A percentile compares a stretch with the other conserved stretches of the same genome.
These are phyloP conservation scores for Belgica antarctica DNA, from an alignment of 2,888 invertebrate genomes.

Conservation along the genomic window DNA sequence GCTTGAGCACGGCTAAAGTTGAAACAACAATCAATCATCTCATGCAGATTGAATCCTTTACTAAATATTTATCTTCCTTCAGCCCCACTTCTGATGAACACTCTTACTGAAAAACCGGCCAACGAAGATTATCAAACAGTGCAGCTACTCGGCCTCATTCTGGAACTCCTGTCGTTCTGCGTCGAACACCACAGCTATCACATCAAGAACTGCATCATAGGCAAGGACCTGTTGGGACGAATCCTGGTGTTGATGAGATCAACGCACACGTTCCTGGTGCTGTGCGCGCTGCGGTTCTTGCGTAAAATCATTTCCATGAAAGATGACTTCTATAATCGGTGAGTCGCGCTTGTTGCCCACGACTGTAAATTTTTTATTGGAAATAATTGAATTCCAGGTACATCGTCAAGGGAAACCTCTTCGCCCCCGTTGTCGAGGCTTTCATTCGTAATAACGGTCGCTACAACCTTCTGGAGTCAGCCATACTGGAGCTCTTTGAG, in stretches of 20 bases:
- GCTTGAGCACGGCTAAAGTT: neutral
- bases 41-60: neutral
- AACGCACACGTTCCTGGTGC: slow-evolving; percentile 93
- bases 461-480: slow-evolving; percentile 98
- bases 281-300: slow-evolving; percentile 95
- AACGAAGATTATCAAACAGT: slow-evolving; percentile 96
- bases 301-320: slow-evolving; percentile 95
- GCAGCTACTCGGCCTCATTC: slow-evolving; percentile 87
- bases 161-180: slow-evolving; percentile 96
- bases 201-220: slow-evolving; percentile 96
- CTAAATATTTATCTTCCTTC: neutral
- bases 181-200: slow-evolving; percentile 99
- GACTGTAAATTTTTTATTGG: neutral
- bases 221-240: slow-evolving; percentile 92
- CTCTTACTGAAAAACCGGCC: slow-evolving; percentile 81
- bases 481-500: slow-evolving; percentile 98
- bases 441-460: slow-evolving; percentile 95
- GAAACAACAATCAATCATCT: neutral
- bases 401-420: slow-evolving; percentile 89
- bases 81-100: slow-evolving; percentile 91
- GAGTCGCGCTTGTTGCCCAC: slow-evolving; percentile 45
- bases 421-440: slow-evolving; percentile 94
- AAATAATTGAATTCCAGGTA: slow-evolving; percentile 61
- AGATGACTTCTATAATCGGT: slow-evolving; percentile 93
- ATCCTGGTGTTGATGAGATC: slow-evolving; percentile 96